Percentiles rank a stretch among this genome's conserved stretches.
Evolutionary conservation across 2,113 vertebrate species (phyloP).

Genomic region (Hypocryptadius cinnamomeus): DNA sequence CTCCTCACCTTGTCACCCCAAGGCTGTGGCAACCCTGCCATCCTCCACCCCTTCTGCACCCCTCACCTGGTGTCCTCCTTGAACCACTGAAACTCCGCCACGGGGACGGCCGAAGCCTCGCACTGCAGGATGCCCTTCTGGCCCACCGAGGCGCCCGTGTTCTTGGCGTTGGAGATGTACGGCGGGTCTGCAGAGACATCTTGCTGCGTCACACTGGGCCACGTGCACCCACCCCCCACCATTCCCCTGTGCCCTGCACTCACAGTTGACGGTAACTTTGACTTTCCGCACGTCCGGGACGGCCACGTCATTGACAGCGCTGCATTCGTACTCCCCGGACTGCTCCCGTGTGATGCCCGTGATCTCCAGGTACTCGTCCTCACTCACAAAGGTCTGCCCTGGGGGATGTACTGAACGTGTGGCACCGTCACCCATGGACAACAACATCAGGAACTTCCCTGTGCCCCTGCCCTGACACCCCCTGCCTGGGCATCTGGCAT

Average conservation of each 20-base stretch:
- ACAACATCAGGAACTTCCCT: too few relatives aligned
- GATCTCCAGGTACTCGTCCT: slow-evolving; percentile 92
- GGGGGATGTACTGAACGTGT: not conserved
- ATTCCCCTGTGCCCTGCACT: not conserved
- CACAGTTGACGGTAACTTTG: slow-evolving; percentile 93
- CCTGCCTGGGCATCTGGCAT: accelerated
- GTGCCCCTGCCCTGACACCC: not conserved
- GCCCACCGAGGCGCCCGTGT: slow-evolving; percentile 84
- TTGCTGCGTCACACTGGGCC: accelerated
- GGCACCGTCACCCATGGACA: not conserved
- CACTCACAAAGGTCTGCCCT: slow-evolving; percentile 85
- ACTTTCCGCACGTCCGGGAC: slow-evolving; percentile 84
- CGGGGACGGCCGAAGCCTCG: slow-evolving; percentile 88
- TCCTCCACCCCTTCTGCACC: accelerated
- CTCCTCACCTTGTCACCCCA: not conserved
- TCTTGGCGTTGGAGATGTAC: slow-evolving; percentile 86
- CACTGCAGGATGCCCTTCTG: slow-evolving; percentile 92
- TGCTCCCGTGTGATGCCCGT: slow-evolving; percentile 88
- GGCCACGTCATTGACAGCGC: slow-evolving; percentile 88
- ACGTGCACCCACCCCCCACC: accelerated
- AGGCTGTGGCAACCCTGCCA: accelerated
- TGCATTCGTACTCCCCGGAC: slow-evolving; percentile 94
- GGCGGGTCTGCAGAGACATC: slow-evolving; percentile 78
- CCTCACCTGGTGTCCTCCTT: slow-evolving; percentile 90
- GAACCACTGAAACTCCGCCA: slow-evolving; percentile 96